Conservation (phyloP, 2,888 invertebrate species). For the Callosobruchus maculatus region DNA sequence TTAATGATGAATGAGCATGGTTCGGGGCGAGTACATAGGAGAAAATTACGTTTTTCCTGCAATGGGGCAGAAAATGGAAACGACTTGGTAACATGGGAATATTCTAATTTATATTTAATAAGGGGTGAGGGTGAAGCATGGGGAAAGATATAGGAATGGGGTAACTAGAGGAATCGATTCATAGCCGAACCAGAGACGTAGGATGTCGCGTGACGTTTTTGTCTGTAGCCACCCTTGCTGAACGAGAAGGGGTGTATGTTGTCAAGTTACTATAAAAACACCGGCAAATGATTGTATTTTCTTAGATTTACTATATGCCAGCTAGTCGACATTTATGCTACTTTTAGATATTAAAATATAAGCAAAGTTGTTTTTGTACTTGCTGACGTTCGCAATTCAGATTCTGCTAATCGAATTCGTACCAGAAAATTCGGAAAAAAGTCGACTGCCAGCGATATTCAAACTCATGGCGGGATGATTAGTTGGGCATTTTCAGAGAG, state of each 20-base stretch:
- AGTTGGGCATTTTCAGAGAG: too few relatives aligned
- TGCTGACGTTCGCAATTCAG: too few relatives aligned
- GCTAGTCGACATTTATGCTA: too few relatives aligned
- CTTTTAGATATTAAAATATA: too few relatives aligned
- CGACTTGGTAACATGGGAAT: neutral
- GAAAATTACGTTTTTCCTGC: neutral
- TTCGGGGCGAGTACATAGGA: neutral
- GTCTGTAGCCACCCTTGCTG: neutral
- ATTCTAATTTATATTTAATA: neutral
- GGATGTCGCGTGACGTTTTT: neutral
- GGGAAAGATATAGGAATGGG: neutral
- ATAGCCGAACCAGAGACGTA: neutral
- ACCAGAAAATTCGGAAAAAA: too few relatives aligned
- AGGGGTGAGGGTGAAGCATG: neutral
- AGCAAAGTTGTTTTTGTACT: too few relatives aligned
- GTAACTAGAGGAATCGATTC: neutral
- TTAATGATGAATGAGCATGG: neutral
- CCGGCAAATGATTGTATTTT: too few relatives aligned
- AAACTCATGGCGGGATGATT: too few relatives aligned
- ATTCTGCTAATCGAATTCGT: too few relatives aligned
- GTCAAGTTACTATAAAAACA: neutral
- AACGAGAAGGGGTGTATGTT: neutral
- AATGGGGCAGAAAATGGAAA: neutral
- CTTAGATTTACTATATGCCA: too few relatives aligned
- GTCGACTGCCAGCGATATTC: too few relatives aligned